Base-by-base conservation (phyloP, 1,140 invertebrate genomes). In the Conus betulinus region DNA sequence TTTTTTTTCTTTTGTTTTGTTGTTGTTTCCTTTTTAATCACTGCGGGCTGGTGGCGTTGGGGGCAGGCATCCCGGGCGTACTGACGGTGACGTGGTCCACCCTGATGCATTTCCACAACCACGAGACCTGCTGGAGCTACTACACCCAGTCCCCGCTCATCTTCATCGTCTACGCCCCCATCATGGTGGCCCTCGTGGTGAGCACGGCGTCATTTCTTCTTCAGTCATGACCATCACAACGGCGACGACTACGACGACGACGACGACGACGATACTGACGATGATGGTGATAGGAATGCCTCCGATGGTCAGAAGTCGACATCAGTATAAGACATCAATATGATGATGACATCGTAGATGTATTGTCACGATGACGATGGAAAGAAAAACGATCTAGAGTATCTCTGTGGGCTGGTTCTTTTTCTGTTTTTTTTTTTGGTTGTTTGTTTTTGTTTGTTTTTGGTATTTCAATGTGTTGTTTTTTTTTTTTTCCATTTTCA, bases 81-180 rank as follows among this genome's bases (percentile, higher is more conserved):
- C 93, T 95, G 63, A 94, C 95, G 11, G 20, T 93, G 0, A 85
- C 91, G 13, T 96, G 96, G 96, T 90, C 93, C 7, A 27, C 93
- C 1, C 89, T 92, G 23, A 95, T 96, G 95, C 90, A 94, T 74
- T 89, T 90, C 23, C 86, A 92, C 76, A 87, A 95, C 84, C 78
- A 88, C 7, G 91, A 93, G 4, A 84, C 89, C 10, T 96, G 96
- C 91, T 96, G 96, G 96, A 89, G 93, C 78, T 91, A 94, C 15
- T 96, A 95, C 87, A 93, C 94, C 0, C 91, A 93, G 3, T 91
- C 91, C 4, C 89, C 92, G 0, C 94, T 93, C 86, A 93, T 95
- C 11, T 96, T 95, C 93, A 95, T 96, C 60, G 92, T 96, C 7
- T 94, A 93, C 2, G 94, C 92, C 17, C 96, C 96, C 0, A 95